phyloP scores from a whole-genome alignment of 2,113 vertebrate genomes.

The Gallinago paraguaiae region DNA sequence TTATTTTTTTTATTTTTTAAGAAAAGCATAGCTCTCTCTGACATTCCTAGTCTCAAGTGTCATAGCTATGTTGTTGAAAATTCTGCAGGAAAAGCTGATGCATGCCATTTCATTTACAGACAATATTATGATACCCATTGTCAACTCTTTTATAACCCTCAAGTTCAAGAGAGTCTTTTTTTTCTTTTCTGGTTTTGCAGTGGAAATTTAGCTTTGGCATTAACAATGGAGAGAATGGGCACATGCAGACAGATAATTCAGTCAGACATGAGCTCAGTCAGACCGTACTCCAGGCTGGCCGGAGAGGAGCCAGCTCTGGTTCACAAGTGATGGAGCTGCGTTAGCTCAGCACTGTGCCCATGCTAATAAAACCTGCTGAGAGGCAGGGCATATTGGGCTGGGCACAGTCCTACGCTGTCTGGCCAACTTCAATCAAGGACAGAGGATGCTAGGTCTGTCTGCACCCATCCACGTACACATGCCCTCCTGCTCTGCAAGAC shows the following conservation, averaged over 20 bases:
- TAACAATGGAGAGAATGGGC: slow-evolving; percentile 21
- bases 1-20: neutral
- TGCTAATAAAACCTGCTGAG: slow-evolving; percentile 22
- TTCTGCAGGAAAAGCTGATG: neutral
- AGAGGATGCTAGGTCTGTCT: neutral
- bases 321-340: neutral
- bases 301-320: neutral
- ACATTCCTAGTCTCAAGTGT: slow-evolving; percentile 12
- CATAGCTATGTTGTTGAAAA: neutral
- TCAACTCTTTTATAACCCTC: neutral
- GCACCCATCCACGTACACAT: neutral
- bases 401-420: slow-evolving; percentile 36
- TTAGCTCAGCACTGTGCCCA: slow-evolving; percentile 28
- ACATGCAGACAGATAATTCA: slow-evolving; percentile 27
- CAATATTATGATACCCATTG: neutral
- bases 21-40: neutral
- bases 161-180: neutral
- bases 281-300: slow-evolving; percentile 20
- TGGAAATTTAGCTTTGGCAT: slow-evolving; percentile 32
- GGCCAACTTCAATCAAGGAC: slow-evolving; percentile 9
- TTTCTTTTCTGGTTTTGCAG: neutral
- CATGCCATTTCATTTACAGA: neutral
- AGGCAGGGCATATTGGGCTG: neutral
- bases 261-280: slow-evolving; percentile 64
- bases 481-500: neutral